Base-by-base conservation (phyloP, 1,140 invertebrate species). In the Saccostrea cuccullata region DNA sequence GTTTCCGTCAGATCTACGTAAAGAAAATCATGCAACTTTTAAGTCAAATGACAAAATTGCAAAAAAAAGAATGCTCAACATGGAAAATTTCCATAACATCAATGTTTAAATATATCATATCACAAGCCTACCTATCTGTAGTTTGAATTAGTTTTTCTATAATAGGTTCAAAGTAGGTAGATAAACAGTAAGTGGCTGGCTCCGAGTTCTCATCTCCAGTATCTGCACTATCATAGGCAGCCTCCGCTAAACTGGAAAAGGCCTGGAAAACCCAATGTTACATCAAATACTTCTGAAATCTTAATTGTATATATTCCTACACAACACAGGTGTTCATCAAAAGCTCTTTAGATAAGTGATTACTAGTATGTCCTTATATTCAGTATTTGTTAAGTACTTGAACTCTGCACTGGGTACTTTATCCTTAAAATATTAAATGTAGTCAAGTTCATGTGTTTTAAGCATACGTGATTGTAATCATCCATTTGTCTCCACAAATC, bases 221-320 rank as follows among this genome's bases (percentile, higher is more conserved):
- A 77, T 97, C 97, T 91, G 96, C 96, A 84, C 94, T 94, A 92
- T 99, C 98, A 94, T 98, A 99, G 30, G 98, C 98, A 11, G 99
- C 98, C 95, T 99, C 98, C 0, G 98, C 98, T n/a, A 99, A 95
- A 86, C 98, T 98, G 73, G 98, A 98, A 91, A 99, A 98, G 0
- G 99, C 99, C 96, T 96, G 90, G 11, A 90, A 89, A 82, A 30
- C 8, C 23, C 2, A 40, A 30, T 82, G 58, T 15, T 60, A 4
- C 58, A 60, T 17, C 58, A 60, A 64, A 5, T n/a, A 6, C 58
- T 20, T 64, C 5, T 20, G 5, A n/a, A 64, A 3, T 47, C 40
- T 6, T 47, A 6, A 47, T 3, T 47, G 40, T 47, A 47, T 6
- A 47, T n/a, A n/a, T n/a, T 47, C 6, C 40, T 6, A 2, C 6